Percentiles rank a stretch among this genome's conserved stretches.
These are phyloP conservation scores for Phymatocera aterrima DNA, from an alignment of 2,888 invertebrate species.

Conservation along the genomic window DNA sequence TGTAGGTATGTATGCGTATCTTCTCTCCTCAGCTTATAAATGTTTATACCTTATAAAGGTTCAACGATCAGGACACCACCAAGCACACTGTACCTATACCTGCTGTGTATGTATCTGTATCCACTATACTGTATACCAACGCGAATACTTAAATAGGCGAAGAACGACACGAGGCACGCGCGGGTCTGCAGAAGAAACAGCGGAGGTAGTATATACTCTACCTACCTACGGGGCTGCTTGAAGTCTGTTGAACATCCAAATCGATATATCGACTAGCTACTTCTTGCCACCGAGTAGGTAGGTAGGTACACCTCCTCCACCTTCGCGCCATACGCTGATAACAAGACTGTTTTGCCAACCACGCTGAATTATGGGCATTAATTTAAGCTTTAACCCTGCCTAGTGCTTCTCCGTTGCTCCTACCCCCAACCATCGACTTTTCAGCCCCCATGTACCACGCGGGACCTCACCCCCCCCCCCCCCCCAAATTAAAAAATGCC, in stretches of 20 bases:
- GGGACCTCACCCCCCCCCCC: too few species aligned
- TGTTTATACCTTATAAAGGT: conserved; percentile 13
- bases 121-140: background rate
- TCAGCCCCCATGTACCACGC: background rate
- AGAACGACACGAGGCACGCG: background rate
- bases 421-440: background rate
- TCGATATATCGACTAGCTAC: conserved; percentile 71
- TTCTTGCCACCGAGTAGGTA: conserved; percentile 58
- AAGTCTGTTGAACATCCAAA: conserved; percentile 55
- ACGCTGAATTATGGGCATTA: conserved; percentile 59
- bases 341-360: conserved; percentile 65
- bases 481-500: too few species aligned
- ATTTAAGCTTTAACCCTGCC: conserved; percentile 54
- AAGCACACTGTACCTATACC: background rate
- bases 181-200: too few species aligned
- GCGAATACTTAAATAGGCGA: background rate
- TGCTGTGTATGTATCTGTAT: background rate
- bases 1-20: background rate
- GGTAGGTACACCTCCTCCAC: conserved; percentile 59
- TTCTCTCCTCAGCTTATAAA: background rate
- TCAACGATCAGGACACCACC: conserved; percentile 5
- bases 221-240: background rate
- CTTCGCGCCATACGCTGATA: conserved; percentile 69
- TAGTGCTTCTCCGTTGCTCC: background rate
- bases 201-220: too few species aligned